Base-by-base conservation (phyloP, 2,797 vertebrate species). In the Sebastes oblongus region DNA sequence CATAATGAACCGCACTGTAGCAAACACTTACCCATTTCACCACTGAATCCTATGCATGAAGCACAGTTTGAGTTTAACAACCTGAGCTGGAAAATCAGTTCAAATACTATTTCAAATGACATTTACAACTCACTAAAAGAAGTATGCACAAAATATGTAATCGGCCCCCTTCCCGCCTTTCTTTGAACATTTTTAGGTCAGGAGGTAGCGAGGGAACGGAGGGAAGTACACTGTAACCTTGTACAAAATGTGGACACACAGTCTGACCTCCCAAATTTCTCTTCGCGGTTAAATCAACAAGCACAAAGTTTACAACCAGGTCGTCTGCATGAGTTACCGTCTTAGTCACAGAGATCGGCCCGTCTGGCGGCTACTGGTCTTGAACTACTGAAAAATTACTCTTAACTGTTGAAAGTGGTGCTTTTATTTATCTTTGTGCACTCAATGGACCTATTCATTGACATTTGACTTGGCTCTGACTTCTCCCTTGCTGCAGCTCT, bases 361-460 rank as follows among this genome's bases (percentile, higher is more conserved):
- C n/a, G 22, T 69, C 27, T 77, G 62, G 78, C 82, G 60, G 55
- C 79, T 70, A 66, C 80, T 85, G 82, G 75, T 80, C 61, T 66
- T 89, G 83, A 91, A 84, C 85, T 78, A 70, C 86, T 79, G 80
- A 92, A 91, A 95, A 92, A 91, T 83, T 80, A 88, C 75, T 91
- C 75, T 85, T 84, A 90, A 91, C 85, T 90, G 89, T 85, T 74
- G 67, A 93, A 93, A 94, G 88, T 68, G 25, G 81, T 65, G 75
- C 86, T 94, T 81, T 91, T 92, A 92, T 93, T 93, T 91, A 91
- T 91, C 92, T 90, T 89, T 84, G 91, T 54, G 13, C 6, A 66
- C 83, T 94, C 91, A 95, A 94, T 90, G 92, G 92, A 87, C 22
- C 80, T 79, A 94, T 92, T 94, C 91, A 92, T 81, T 87, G 86